phyloP scores from a whole-genome alignment of 2,888 invertebrate genomes.

The Synanthedon formicaeformis region DNA sequence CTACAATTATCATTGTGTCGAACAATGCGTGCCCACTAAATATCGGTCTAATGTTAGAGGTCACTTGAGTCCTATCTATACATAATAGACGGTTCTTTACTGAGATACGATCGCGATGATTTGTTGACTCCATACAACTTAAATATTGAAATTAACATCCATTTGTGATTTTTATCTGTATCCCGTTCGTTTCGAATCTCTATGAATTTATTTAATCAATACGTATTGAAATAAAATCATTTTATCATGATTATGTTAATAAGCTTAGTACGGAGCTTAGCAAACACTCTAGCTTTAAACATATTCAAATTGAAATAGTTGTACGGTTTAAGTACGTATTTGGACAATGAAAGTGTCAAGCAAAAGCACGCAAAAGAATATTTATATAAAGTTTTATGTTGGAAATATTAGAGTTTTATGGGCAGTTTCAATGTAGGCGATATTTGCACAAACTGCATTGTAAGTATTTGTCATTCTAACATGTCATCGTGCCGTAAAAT shows the following conservation, averaged over 20 bases:
- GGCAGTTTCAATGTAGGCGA: too few species aligned
- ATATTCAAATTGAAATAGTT: too few species aligned
- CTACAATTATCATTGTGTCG: constrained; percentile 58
- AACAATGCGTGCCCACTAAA: constrained; percentile 55
- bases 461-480: too few species aligned
- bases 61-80: constrained; percentile 33
- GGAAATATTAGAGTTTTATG: too few species aligned
- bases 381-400: too few species aligned
- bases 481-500: too few species aligned
- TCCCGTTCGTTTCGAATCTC: constrained; percentile 14
- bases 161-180: constrained; percentile 55
- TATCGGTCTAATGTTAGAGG: constrained; percentile 56
- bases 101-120: constrained; percentile 64
- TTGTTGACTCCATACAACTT: constrained; percentile 62
- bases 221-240: constrained; percentile 9
- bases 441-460: too few species aligned
- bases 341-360: too few species aligned
- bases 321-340: too few species aligned
- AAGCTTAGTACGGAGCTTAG: background rate
- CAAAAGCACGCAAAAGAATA: too few species aligned
- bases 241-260: constrained; percentile 11
- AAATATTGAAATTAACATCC: constrained; percentile 67
- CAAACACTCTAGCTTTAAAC: too few species aligned
- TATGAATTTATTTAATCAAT: constrained; percentile 19
- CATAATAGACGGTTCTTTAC: constrained; percentile 58